Evolutionary conservation across 2,888 invertebrate species (phyloP).

Genomic region (Linnaemya vulpina): DNA sequence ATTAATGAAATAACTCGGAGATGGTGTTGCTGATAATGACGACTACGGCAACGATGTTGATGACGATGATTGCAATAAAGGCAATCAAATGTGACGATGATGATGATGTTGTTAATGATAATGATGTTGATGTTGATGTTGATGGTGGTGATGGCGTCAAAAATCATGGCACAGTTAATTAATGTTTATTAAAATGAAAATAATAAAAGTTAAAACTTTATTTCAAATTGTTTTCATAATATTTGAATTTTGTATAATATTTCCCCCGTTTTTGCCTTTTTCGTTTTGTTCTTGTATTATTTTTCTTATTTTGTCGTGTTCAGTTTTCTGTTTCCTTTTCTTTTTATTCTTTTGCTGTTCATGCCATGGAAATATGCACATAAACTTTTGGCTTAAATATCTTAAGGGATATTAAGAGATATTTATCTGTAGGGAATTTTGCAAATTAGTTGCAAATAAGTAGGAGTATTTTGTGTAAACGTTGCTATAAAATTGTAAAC

Average conservation of each 20-base stretch:
- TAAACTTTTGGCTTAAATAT: conserved; percentile 58
- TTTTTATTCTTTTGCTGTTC: neutral
- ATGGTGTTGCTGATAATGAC: conserved; percentile 38
- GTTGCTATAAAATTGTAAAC: conserved; percentile 32
- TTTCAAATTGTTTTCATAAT: conserved; percentile 50
- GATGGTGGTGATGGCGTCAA: conserved; percentile 32
- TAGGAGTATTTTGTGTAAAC: conserved; percentile 38
- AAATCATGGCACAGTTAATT: conserved; percentile 59
- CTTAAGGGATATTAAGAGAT: conserved; percentile 60
- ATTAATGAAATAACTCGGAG: conserved; percentile 38
- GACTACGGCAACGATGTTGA: neutral
- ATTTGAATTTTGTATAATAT: conserved; percentile 32
- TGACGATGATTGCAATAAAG: no score
- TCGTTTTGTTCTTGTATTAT: neutral
- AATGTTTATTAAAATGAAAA: conserved; percentile 49
- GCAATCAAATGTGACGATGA: neutral
- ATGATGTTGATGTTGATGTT: conserved; percentile 12
- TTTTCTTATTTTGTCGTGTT: neutral
- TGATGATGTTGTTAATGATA: conserved; percentile 3
- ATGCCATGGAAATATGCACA: conserved; percentile 19
- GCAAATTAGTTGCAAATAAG: conserved; percentile 64
- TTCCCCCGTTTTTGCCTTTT: neutral
- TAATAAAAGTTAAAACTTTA: conserved; percentile 59
- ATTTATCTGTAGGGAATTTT: conserved; percentile 59
- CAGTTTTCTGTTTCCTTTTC: neutral